Evolutionary conservation across 2,113 vertebrate species (phyloP).

Genomic region (Megaleporinus macrocephalus): DNA sequence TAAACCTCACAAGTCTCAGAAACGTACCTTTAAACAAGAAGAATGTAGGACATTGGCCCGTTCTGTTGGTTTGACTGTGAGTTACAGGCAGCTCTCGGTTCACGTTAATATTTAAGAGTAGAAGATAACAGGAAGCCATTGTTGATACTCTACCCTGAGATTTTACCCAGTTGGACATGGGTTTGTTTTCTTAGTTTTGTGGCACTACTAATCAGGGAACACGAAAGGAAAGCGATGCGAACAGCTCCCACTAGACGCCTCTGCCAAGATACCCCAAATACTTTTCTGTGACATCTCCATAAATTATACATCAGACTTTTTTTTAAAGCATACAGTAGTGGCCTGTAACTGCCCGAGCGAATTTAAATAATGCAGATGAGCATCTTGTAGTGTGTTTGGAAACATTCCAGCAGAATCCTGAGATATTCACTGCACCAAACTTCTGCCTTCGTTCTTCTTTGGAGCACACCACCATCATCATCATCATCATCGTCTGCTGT

Average conservation of each 20-base stretch:
- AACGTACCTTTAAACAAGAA: too few species aligned
- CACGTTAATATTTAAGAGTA: neutral
- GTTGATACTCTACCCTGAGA: too few species aligned
- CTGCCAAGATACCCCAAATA: slow-evolving; percentile 47
- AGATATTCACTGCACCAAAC: slow-evolving; percentile 10
- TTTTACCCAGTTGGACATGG: neutral
- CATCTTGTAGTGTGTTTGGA: neutral
- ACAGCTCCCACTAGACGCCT: slow-evolving; percentile 15
- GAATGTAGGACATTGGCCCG: too few species aligned
- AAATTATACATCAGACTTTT: slow-evolving; percentile 36
- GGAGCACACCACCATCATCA: neutral
- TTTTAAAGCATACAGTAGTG: slow-evolving; percentile 4
- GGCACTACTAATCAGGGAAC: neutral
- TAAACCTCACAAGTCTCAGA: too few species aligned
- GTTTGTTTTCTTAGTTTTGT: neutral
- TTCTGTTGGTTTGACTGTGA: neutral
- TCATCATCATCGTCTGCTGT: neutral
- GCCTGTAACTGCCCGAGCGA: slow-evolving; percentile 14
- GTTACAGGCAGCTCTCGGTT: neutral
- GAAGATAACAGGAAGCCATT: neutral
- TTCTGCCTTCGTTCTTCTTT: neutral
- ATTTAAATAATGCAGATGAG: slow-evolving; percentile 18
- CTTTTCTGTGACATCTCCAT: slow-evolving; percentile 40
- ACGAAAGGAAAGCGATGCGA: neutral
- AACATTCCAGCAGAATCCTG: neutral